Base-by-base conservation (phyloP, 2,888 invertebrate genomes). In the Platycnemis pennipes region DNA sequence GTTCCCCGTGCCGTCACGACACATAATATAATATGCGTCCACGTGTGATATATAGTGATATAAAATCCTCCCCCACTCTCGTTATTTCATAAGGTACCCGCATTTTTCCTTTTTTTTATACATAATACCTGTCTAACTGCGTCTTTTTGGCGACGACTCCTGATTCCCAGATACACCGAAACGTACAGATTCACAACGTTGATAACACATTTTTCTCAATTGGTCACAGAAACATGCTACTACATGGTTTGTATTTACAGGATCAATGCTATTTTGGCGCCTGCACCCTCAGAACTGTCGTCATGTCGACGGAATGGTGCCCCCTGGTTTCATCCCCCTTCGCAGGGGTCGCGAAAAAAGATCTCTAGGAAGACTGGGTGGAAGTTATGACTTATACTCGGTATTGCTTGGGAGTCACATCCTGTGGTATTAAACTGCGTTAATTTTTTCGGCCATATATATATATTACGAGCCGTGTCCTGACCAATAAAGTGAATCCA, bases 101-200 rank as follows among this genome's bases (percentile, higher is more conserved):
- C 77, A 77, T 77, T 77, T 77, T 37, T 77, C 77, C 77, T 77
- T 77, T 37, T 37, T 77, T 77, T 77, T n/a, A n/a, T n/a, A n/a
- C n/a, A 77, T 77, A 37, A 37, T 13, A 37, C 37, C 22, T 77
- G 37, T 77, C 77, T 37, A 77, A 5, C 31, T 63, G 11, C 77
- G 37, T 7, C 77, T 77, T 77, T 56, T 37, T 37, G 77, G 77
- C 77, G 37, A 77, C 77, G n/a, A n/a, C n/a, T n/a, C 37, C 77
- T 77, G 77, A 77, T 77, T 77, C 11, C 77, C 31, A n/a, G 77
- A 77, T 77, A 77, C 77, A 77, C 77, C 16, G 37, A 77, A 37
- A 77, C 77, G 16, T 37, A 77, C 77, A 77, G 77, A 77, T 77
- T 77, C 77, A 77, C 77, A 37, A 77, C 77, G 77, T 37, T 77